A percentile compares a stretch with the other conserved stretches of the same genome.
Conservation (phyloP, 2,797 vertebrate species). For the Bradypus variegatus region DNA sequence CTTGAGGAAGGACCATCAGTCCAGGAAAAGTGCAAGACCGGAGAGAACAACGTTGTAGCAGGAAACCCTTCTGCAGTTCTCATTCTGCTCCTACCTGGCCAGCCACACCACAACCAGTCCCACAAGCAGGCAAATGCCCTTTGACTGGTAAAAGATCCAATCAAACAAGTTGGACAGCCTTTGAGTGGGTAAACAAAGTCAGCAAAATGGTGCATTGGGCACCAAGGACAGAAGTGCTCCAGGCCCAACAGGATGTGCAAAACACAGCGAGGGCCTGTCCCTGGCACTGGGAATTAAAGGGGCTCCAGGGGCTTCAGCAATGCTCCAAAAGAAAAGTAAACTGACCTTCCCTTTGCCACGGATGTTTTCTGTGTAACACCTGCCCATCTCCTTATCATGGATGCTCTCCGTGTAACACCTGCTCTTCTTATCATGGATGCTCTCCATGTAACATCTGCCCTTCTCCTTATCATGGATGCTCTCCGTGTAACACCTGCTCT, state of each 20-base stretch:
- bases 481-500: too few relatives aligned
- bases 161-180: fast-evolving
- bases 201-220: neutral
- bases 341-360: neutral
- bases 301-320: neutral
- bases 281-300: neutral
- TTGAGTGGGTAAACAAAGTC: neutral
- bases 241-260: fast-evolving
- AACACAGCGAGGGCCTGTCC: fast-evolving
- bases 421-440: too few relatives aligned
- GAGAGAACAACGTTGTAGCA: neutral
- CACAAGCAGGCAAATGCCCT: neutral
- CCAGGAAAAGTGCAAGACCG: neutral
- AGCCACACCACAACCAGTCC: too few relatives aligned
- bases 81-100: neutral
- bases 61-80: neutral
- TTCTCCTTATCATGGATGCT: too few relatives aligned
- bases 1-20: neutral
- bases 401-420: too few relatives aligned
- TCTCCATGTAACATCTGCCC: too few relatives aligned
- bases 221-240: neutral
- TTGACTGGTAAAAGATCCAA: neutral
- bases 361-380: too few relatives aligned
- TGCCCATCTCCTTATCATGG: too few relatives aligned
- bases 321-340: neutral